Base-by-base conservation (phyloP, 2,888 invertebrate species). In the Eustalomyia histrio region DNA sequence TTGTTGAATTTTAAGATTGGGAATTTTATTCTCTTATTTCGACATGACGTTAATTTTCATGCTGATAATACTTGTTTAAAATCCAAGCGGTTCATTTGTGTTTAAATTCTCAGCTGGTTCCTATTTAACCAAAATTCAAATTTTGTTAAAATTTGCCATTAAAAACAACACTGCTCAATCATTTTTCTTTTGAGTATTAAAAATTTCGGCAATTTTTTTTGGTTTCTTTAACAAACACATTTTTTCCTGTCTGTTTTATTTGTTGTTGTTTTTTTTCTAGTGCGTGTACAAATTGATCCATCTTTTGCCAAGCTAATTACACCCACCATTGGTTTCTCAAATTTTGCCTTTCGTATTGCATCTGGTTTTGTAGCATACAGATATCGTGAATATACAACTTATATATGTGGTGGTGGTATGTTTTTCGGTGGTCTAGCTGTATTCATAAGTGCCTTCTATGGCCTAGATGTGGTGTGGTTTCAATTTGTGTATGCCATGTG, bases 321-420 rank as follows among this genome's bases (percentile, higher is more conserved):
- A 3, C 86, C 88, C 2, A 90, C 94, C 7, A 93, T 96, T 83
- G 96, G 97, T 3, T 91, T 95, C 17, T 92, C 95, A 18, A 97
- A 96, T 88, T 94, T 95, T 0, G 84, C 94, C 1, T 89, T 85
- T 9, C 85, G 89, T 6, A 85, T 87, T 16, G 2, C 83, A 0
- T 86, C 87, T 55, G 89, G 90, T 9, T 85, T 88, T 61, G 43
- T 86, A 14, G 89, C 88, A 21, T 87, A 84, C 69, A 85, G 85
- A 63, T 85, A 85, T 12, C 67, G 78, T 1, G 39, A 72, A 5
- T 85, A 86, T 73, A 85, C 87, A 1, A 86, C 84, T 4, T 84
- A 83, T 52, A 83, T 89, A 2, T 87, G 87, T 53, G 90, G 89
- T 10, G 73, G 81, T 2, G 88, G 88, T 24, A 80, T 89, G 74